A percentile compares a stretch with the other conserved stretches of the same genome.
Conservation (phyloP, 2,113 vertebrate genomes). For the Echinops telfairi region DNA sequence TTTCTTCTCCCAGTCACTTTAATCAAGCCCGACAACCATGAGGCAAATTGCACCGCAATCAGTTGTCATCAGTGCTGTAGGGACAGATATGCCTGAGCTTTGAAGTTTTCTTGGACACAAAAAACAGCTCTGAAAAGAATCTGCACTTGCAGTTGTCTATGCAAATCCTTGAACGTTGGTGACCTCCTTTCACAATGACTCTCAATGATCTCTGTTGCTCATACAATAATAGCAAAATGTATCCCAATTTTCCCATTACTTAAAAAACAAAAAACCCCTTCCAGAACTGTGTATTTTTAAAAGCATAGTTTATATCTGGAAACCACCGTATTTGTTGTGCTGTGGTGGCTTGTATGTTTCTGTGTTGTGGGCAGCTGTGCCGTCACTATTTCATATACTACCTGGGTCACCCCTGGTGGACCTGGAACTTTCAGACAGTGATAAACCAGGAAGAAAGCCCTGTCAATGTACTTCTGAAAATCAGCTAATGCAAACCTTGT, state of each 20-base stretch:
- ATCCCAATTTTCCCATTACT: constrained; percentile 27
- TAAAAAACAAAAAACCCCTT: not conserved
- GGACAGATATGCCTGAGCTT: constrained; percentile 1
- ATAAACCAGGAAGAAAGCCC: not conserved
- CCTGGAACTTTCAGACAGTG: not conserved
- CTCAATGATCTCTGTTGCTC: not conserved
- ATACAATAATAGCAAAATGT: not conserved
- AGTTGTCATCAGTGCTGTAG: not conserved
- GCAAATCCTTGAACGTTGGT: constrained; percentile 1
- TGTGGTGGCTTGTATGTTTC: not conserved
- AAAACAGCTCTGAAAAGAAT: not conserved
- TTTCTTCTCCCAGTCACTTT: constrained; percentile 19
- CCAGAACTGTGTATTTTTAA: constrained; percentile 28
- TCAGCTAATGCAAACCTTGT: not conserved
- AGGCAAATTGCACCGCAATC: not conserved
- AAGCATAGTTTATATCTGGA: not conserved
- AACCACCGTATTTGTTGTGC: not conserved
- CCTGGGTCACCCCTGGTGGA: not conserved
- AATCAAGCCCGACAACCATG: constrained; percentile 34
- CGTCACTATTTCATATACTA: not conserved
- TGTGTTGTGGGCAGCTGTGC: not conserved
- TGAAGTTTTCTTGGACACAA: constrained; percentile 37
- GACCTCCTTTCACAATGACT: constrained; percentile 22
- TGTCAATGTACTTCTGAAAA: not conserved
- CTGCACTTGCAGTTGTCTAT: not conserved